phyloP scores from a whole-genome alignment of 92 coral and sea anemone genomes.

The Meandrina meandrites region DNA sequence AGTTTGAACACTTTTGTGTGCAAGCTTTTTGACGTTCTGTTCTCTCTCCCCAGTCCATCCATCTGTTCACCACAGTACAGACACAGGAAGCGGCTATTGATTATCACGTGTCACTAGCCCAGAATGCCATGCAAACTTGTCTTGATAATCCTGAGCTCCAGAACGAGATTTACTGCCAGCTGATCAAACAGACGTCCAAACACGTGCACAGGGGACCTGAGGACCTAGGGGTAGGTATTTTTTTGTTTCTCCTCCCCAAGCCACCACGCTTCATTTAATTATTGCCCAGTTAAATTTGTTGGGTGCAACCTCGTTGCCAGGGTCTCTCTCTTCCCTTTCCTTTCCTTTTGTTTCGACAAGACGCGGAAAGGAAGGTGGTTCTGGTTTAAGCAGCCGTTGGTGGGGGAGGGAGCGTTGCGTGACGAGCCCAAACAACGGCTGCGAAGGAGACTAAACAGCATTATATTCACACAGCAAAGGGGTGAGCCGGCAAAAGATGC shows the following conservation, averaged over 20 bases:
- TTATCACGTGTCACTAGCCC: constrained; percentile 98
- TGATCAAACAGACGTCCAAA: constrained; percentile 94
- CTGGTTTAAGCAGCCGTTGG: too few species aligned
- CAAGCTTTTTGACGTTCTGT: background rate
- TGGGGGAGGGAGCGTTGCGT: too few species aligned
- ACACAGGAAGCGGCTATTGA: constrained; percentile 93
- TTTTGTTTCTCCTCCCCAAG: background rate
- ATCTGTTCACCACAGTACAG: constrained; percentile 85
- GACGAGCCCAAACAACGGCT: too few species aligned
- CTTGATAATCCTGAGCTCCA: constrained; percentile 86
- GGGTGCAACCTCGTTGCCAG: background rate
- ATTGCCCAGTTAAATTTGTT: background rate
- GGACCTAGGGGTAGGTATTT: constrained; percentile 69
- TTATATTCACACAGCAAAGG: too few species aligned
- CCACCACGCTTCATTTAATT: background rate
- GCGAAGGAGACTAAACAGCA: too few species aligned
- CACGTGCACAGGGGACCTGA: constrained; percentile 87
- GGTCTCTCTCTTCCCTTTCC: background rate
- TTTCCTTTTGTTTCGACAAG: too few species aligned
- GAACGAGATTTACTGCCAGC: constrained; percentile 93
- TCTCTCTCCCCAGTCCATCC: constrained; percentile 71
- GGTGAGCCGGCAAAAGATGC: too few species aligned
- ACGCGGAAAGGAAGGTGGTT: too few species aligned
- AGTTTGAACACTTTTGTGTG: too few species aligned
- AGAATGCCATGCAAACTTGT: constrained; percentile 97